A percentile compares a stretch with the other conserved stretches of the same genome.
These are phyloP conservation scores for Oncorhynchus keta DNA, from an alignment of 2,113 vertebrate genomes.

Conservation along the genomic window DNA sequence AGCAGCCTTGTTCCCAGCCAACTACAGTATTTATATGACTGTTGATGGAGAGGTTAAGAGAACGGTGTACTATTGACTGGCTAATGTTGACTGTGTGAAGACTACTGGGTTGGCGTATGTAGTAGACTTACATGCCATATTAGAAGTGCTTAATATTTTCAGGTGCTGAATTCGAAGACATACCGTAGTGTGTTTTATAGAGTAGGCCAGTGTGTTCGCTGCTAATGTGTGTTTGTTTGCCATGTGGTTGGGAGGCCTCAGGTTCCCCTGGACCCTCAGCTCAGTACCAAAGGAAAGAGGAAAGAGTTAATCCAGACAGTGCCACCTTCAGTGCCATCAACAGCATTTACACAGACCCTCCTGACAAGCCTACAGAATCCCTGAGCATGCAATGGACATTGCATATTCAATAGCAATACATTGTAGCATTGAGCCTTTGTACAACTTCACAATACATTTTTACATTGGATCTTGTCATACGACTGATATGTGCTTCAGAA, in stretches of 20 bases:
- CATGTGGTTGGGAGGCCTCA: neutral
- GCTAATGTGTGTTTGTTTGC: neutral
- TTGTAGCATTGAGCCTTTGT: neutral
- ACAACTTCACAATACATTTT: neutral
- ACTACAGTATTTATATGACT: neutral
- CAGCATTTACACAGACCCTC: slow-evolving; percentile 76
- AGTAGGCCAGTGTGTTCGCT: neutral
- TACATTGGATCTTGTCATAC: neutral
- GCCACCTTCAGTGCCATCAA: too few species aligned
- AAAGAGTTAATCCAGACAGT: slow-evolving; percentile 81
- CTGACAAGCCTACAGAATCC: slow-evolving; percentile 47
- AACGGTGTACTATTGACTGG: neutral
- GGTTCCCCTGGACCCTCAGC: slow-evolving; percentile 84
- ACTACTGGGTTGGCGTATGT: too few species aligned
- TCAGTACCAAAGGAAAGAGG: slow-evolving; percentile 80
- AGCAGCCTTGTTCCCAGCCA: neutral
- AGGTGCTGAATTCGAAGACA: neutral
- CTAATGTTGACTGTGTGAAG: too few species aligned
- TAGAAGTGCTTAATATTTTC: neutral
- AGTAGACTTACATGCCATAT: neutral
- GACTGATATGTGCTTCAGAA: too few species aligned
- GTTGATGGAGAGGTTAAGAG: neutral
- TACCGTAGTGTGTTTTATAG: neutral
- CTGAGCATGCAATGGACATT: slow-evolving; percentile 28
- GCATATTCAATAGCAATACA: neutral